Evolutionary conservation across 1,140 invertebrate genomes (phyloP), one percentile per base, ranked within the genome.

Genomic region (Zaprionus africanus): DNA sequence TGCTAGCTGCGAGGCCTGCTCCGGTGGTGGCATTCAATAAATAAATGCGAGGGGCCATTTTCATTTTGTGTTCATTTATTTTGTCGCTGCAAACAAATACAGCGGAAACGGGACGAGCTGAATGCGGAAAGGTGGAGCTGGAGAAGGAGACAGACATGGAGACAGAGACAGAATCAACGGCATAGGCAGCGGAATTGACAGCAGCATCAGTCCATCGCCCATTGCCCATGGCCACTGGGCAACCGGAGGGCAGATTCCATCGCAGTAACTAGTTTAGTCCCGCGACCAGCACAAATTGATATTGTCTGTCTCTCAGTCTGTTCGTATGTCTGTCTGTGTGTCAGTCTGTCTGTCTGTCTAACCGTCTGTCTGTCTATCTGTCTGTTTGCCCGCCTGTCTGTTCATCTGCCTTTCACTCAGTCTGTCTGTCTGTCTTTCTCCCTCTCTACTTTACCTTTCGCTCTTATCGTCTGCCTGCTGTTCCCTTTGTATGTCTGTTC

Each of bases 51-150:
- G 31, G 63, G 58, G 31, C 19, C 26, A 82, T 76, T 82, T 79
- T 49, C 54, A 61, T 71, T 78, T 81, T 56, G 62, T 63, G 66
- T 60, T 53, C 56, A 66, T 74, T 78, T 84, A 65, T 78, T 80
- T 71, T 58, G 61, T 7, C 60, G 12, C 58, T 22, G 12, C 72
- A 76, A 80, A 63, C 63, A 79, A 66, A 53, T 26, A 46, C 19
- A 46, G 36, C 26, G 60, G 67, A 53, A 61, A 56, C 38, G 38
- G 15, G 19, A 24, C 12, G 31, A 60, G 38, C 24, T 15, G 24
- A 11, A 19, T 12, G 13, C 4, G 11, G 24, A 22, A 22, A 13
- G 28, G 58, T 19, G 57, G 9, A 43, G 7, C n/a, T 38, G 7
- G n/a, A 15, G 19, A 46, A 49, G 61, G 9, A 38, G 24, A 6